Percentiles rank a stretch among this genome's conserved stretches.
phyloP scores from a whole-genome alignment of 2,113 vertebrate genomes.

The Glaucomys volans region DNA sequence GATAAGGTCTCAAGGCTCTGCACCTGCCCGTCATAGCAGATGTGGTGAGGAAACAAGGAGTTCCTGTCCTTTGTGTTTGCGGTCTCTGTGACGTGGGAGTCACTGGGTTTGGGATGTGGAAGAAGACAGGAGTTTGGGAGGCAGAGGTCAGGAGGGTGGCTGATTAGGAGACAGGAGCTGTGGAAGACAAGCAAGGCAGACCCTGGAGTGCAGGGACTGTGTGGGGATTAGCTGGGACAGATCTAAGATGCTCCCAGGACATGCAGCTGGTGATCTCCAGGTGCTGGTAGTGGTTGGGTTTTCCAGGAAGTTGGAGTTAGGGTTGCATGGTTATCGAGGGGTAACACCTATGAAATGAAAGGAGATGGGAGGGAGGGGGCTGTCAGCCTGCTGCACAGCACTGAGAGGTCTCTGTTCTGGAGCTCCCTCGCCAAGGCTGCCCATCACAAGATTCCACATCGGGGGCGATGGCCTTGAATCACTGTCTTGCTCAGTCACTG shows the following conservation, averaged over 20 bases:
- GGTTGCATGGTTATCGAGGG: background rate
- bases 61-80: background rate
- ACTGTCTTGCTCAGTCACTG: background rate
- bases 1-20: background rate
- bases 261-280: background rate
- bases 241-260: background rate
- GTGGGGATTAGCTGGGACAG: too few species aligned
- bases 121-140: background rate
- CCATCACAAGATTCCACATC: accelerated
- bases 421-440: too few species aligned
- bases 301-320: background rate
- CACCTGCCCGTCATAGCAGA: background rate
- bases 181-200: background rate
- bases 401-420: background rate
- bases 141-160: background rate
- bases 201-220: accelerated
- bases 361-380: background rate
- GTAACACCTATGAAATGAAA: background rate
- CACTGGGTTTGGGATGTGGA: background rate
- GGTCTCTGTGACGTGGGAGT: background rate
- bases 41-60: background rate
- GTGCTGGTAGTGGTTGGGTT: background rate
- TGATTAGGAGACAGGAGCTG: background rate
- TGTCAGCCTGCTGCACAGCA: accelerated
- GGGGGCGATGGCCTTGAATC: too few species aligned